A percentile compares a stretch with the other conserved stretches of the same genome.
Conservation (phyloP, 2,113 vertebrate genomes). For the Stictonetta naevosa region DNA sequence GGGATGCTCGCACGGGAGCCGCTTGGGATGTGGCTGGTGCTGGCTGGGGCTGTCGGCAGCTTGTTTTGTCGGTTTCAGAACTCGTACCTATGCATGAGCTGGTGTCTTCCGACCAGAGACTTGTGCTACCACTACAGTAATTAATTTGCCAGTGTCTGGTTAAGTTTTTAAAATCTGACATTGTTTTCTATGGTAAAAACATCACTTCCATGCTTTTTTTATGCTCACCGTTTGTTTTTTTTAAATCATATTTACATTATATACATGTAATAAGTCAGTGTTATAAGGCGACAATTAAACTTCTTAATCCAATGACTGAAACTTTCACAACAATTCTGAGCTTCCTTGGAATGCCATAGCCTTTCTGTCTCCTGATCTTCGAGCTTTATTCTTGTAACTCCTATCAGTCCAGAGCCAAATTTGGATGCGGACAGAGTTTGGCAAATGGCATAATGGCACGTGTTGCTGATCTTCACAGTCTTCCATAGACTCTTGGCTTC, state of each 20-base stretch:
- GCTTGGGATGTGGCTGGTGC: not conserved
- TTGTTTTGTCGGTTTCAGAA: not conserved
- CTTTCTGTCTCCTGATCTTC: not conserved
- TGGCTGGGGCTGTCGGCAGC: not conserved
- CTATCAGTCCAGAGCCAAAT: not conserved
- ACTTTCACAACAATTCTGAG: not conserved
- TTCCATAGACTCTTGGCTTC: not conserved
- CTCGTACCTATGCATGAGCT: rapidly evolving
- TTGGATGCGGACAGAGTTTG: not conserved
- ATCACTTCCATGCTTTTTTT: not conserved
- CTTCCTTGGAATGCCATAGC: not conserved
- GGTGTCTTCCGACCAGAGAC: not conserved
- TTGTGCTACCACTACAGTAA: not conserved
- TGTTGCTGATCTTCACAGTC: not conserved
- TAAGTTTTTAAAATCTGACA: not conserved
- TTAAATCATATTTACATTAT: not conserved
- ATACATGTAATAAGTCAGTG: not conserved
- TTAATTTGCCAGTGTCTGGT: not conserved
- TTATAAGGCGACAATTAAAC: not conserved
- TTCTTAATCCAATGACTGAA: not conserved
- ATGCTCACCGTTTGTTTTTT: rapidly evolving
- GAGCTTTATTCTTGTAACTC: not conserved
- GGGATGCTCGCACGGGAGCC: rapidly evolving
- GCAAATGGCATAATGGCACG: not conserved
- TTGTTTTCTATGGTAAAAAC: not conserved